Percentiles rank a stretch among this genome's conserved stretches.
These are phyloP conservation scores for Ophiodon elongatus DNA, from an alignment of 2,113 vertebrate genomes.

Conservation along the genomic window DNA sequence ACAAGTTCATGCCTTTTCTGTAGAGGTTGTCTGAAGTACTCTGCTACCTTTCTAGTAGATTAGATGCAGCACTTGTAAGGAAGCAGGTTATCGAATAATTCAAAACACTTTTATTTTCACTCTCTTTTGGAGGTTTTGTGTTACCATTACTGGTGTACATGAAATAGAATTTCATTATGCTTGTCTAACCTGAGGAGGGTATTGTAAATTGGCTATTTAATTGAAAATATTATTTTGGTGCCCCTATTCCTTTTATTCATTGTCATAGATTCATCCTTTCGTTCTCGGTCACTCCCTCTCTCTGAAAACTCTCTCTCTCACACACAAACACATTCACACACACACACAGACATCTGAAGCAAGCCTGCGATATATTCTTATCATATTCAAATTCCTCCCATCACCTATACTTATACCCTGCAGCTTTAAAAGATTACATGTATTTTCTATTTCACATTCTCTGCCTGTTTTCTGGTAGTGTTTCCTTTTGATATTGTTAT, in stretches of 20 bases:
- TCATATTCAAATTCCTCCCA: neutral
- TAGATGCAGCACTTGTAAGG: neutral
- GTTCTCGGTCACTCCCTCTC: neutral
- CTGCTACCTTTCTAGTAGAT: neutral
- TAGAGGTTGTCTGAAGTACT: neutral
- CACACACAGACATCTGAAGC: neutral
- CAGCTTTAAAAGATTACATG: neutral
- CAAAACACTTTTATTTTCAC: neutral
- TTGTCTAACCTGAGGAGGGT: slow-evolving; percentile 10
- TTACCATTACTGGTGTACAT: neutral
- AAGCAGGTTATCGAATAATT: neutral
- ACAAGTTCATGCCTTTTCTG: neutral
- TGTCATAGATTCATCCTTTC: neutral
- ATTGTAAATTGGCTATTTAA: slow-evolving; percentile 2
- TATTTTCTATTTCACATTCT: neutral
- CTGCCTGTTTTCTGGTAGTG: neutral
- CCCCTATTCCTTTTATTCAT: neutral
- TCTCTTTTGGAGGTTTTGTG: neutral
- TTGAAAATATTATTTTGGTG: slow-evolving; percentile 2
- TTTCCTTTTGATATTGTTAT: neutral
- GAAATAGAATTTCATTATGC: slow-evolving; percentile 7
- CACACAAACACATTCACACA: too few species aligned
- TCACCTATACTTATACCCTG: neutral
- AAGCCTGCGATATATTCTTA: neutral
- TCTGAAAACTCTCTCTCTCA: too few species aligned